phyloP scores from a whole-genome alignment of 2,888 invertebrate species.

The Phortica okadai region DNA sequence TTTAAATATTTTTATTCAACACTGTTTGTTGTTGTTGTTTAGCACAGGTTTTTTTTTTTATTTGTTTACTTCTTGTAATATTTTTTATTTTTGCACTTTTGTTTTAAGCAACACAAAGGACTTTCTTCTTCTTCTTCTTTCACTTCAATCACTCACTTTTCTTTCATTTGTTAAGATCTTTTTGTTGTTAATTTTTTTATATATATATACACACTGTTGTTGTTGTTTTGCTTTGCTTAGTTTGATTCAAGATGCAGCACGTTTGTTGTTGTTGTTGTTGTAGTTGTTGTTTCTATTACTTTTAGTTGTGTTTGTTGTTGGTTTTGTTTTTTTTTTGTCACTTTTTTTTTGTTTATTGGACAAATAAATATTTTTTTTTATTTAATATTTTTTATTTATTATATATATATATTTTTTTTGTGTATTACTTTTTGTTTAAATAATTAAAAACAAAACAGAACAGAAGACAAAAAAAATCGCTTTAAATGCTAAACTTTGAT shows the following conservation, averaged over 20 bases:
- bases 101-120: slow-evolving; percentile 8
- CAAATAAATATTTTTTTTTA: background rate
- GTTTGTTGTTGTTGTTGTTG: slow-evolving; percentile 28
- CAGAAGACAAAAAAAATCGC: background rate
- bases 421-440: slow-evolving; percentile 29
- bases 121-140: slow-evolving; percentile 41
- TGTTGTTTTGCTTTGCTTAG: background rate
- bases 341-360: background rate
- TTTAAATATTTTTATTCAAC: slow-evolving; percentile 40
- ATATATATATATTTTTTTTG: slow-evolving; percentile 27
- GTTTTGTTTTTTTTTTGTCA: background rate
- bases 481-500: slow-evolving; percentile 32
- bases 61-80: slow-evolving; percentile 36
- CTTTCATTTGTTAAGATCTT: slow-evolving; percentile 35
- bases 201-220: background rate
- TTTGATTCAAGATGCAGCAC: slow-evolving; percentile 48
- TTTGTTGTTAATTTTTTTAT: slow-evolving; percentile 31
- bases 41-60: slow-evolving; percentile 38
- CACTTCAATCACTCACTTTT: slow-evolving; percentile 14
- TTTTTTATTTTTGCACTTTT: slow-evolving; percentile 14
- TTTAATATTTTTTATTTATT: background rate
- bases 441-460: background rate
- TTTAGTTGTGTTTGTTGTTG: slow-evolving; percentile 23
- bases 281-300: slow-evolving; percentile 34
- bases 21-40: slow-evolving; percentile 42